Evolutionary conservation across 2,797 vertebrate species (phyloP).

Genomic region (Enoplosus armatus): DNA sequence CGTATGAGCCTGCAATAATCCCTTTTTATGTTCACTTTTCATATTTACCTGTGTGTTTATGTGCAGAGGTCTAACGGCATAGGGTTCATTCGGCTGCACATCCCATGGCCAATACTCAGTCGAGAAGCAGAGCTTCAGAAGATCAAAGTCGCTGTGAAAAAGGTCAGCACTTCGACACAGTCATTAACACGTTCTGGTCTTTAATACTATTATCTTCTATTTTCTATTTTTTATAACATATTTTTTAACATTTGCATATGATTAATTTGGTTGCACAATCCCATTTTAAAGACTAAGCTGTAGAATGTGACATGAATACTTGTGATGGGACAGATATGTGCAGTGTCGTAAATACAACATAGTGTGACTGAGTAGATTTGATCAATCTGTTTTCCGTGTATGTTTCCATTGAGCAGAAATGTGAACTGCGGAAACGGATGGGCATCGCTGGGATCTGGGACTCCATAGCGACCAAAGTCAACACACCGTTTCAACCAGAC

Average conservation of each 20-base stretch:
- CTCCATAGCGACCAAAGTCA: slow-evolving; percentile 86
- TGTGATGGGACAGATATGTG: neutral
- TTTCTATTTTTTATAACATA: neutral
- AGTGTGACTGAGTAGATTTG: neutral
- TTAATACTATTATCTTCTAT: no score
- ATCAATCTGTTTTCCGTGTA: slow-evolving; percentile 7
- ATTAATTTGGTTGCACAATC: neutral
- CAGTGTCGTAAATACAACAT: neutral
- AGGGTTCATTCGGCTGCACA: slow-evolving; percentile 92
- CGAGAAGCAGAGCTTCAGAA: slow-evolving; percentile 97
- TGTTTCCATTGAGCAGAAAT: slow-evolving; percentile 84
- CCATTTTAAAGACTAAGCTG: neutral
- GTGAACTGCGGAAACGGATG: slow-evolving; percentile 89
- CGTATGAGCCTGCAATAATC: neutral
- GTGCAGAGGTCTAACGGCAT: slow-evolving; percentile 88
- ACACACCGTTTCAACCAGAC: slow-evolving; percentile 90
- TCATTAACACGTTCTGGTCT: neutral
- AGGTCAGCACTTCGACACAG: slow-evolving; percentile 83
- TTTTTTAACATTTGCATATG: slow-evolving; percentile 3
- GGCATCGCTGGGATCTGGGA: slow-evolving; percentile 88
- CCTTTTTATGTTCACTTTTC: neutral
- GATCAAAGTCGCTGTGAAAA: slow-evolving; percentile 98
- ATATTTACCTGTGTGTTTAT: slow-evolving; percentile 44
- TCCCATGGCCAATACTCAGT: slow-evolving; percentile 95
- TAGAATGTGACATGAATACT: neutral